These are phyloP conservation scores for Sitodiplosis mosellana DNA, from an alignment of 1,140 invertebrate genomes.

Conservation along the genomic window DNA sequence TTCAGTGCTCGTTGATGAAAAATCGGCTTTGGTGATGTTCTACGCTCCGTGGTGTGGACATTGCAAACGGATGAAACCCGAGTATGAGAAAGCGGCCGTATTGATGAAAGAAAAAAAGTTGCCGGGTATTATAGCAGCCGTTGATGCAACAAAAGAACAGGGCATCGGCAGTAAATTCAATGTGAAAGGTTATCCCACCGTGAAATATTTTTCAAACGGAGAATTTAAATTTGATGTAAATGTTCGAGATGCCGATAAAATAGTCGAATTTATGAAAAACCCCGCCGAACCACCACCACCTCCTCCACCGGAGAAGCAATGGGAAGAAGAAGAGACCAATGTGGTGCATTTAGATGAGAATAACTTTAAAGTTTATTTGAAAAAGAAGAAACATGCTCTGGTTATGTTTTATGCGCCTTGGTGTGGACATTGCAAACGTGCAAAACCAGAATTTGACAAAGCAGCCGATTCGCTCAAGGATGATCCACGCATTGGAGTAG, in stretches of 20 bases:
- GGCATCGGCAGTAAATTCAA: conserved; percentile 43
- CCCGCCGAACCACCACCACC: conserved; percentile 60
- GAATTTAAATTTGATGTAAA: conserved; percentile 58
- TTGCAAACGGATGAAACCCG: conserved; percentile 64
- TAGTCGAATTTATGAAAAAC: conserved; percentile 68
- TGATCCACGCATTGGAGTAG: conserved; percentile 54
- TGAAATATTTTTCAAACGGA: conserved; percentile 62
- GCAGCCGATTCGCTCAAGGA: conserved; percentile 57
- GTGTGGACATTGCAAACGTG: conserved; percentile 81
- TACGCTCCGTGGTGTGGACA: conserved; percentile 75
- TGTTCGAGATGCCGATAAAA: conserved; percentile 52
- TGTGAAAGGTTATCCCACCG: conserved; percentile 67
- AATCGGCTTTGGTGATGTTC: conserved; percentile 60
- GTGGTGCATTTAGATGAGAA: conserved; percentile 58
- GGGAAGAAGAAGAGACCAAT: conserved; percentile 49
- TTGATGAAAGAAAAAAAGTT: conserved; percentile 47
- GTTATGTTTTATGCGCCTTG: conserved; percentile 84
- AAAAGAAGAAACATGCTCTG: conserved; percentile 46
- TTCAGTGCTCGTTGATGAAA: conserved; percentile 33
- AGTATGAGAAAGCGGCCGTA: conserved; percentile 56
- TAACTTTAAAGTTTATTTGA: conserved; percentile 40
- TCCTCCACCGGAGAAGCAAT: conserved; percentile 58
- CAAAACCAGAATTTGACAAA: conserved; percentile 65
- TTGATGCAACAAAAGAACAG: conserved; percentile 64
- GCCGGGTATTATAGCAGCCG: conserved; percentile 51